Conservation (phyloP, 2,797 vertebrate genomes). For the Pyrocephalus nanus region DNA sequence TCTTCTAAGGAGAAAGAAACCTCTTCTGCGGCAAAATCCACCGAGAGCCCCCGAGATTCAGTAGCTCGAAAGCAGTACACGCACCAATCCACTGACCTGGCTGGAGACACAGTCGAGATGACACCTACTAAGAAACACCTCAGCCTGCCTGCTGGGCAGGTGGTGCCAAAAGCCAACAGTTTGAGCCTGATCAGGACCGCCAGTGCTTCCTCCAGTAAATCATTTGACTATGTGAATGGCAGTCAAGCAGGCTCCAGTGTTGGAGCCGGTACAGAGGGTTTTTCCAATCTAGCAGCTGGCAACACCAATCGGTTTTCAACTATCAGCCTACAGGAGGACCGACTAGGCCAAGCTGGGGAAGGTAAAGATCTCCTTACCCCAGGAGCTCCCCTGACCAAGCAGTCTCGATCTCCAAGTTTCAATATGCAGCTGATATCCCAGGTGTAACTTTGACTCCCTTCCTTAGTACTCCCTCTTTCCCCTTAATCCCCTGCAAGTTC, state of each 20-base stretch:
- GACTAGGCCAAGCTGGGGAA: conserved; percentile 84
- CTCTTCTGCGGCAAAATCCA: conserved; percentile 72
- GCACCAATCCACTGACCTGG: conserved; percentile 76
- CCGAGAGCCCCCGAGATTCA: conserved; percentile 77
- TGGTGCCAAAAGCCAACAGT: conserved; percentile 80
- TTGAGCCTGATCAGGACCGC: conserved; percentile 88
- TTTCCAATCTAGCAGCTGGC: conserved; percentile 76
- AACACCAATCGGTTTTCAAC: conserved; percentile 89
- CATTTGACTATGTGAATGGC: conserved; percentile 93
- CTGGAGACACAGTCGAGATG: conserved; percentile 84
- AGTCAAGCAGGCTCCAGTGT: conserved; percentile 78
- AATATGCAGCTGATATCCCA: conserved; percentile 99
- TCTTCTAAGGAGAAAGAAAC: conserved; percentile 80
- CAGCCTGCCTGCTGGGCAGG: conserved; percentile 86
- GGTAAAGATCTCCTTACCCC: conserved; percentile 88
- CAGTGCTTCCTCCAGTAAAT: conserved; percentile 96
- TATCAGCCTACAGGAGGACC: conserved; percentile 94
- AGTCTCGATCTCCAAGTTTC: conserved; percentile 98
- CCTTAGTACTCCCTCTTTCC: conserved; percentile 46
- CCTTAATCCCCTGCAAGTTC: conserved; percentile 70
- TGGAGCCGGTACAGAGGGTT: conserved; percentile 74
- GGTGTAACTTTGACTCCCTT: conserved; percentile 81
- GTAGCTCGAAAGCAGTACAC: conserved; percentile 78
- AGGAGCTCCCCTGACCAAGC: conserved; percentile 90
- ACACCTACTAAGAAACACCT: conserved; percentile 94